A percentile compares a stretch with the other conserved stretches of the same genome.
These are phyloP conservation scores for Bombus superbus DNA, from an alignment of 1,140 invertebrate genomes.

Conservation along the genomic window DNA sequence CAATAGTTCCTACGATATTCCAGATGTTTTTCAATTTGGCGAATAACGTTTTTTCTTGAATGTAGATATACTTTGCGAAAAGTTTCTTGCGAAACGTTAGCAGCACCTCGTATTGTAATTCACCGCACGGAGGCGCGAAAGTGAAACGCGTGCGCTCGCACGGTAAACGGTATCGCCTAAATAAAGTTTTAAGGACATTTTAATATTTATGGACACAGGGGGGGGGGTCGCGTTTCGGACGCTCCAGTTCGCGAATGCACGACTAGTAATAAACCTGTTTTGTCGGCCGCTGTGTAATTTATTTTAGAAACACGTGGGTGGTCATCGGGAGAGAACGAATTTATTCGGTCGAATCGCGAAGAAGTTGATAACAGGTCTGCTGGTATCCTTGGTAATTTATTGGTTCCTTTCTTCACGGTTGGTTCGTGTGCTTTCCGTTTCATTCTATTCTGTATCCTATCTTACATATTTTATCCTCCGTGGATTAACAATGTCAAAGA, in stretches of 20 bases:
- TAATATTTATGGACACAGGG: conserved; percentile 12
- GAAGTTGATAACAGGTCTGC: not conserved
- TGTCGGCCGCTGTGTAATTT: conserved; percentile 19
- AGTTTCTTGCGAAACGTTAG: too few relatives aligned
- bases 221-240: not conserved
- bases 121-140: not conserved
- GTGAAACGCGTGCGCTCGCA: not conserved
- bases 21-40: too few relatives aligned
- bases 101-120: too few relatives aligned
- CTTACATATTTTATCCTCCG: not conserved
- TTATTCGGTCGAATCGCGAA: not conserved
- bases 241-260: conserved; percentile 28
- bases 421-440: too few relatives aligned
- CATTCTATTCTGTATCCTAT: not conserved
- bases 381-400: not conserved
- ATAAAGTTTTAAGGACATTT: conserved; percentile 29
- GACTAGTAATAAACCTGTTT: conserved; percentile 36
- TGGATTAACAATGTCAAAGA: not conserved
- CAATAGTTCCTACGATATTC: too few relatives aligned
- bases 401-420: not conserved
- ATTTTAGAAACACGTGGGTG: conserved; percentile 44
- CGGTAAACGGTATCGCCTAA: conserved; percentile 5
- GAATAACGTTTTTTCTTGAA: too few relatives aligned
- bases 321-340: conserved; percentile 1
- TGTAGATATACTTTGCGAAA: too few relatives aligned